These are phyloP conservation scores for Leptestheria dahalacensis DNA, from an alignment of 1,140 invertebrate species.

Conservation along the genomic window DNA sequence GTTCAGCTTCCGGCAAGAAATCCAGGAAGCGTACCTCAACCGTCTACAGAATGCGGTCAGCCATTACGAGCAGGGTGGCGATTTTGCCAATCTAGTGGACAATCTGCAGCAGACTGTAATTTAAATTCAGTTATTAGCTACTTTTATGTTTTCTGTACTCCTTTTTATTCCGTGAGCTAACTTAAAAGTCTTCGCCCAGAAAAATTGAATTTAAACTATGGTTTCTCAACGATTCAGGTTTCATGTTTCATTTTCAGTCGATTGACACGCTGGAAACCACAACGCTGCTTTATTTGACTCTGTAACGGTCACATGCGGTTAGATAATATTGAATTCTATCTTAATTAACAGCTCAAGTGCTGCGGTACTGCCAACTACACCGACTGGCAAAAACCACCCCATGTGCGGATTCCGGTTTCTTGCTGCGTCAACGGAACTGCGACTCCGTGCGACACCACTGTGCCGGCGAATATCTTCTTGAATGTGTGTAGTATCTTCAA, in stretches of 20 bases:
- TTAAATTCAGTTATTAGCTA: too few species aligned
- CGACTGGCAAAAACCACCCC: slow-evolving; percentile 48
- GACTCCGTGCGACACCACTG: slow-evolving; percentile 36
- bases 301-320: not conserved
- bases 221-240: too few species aligned
- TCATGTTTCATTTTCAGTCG: too few species aligned
- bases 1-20: slow-evolving; percentile 46
- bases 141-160: too few species aligned
- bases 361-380: slow-evolving; percentile 54
- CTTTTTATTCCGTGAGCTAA: too few species aligned
- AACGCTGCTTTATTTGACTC: too few species aligned
- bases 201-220: too few species aligned
- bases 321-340: not conserved
- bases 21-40: slow-evolving; percentile 48
- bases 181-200: too few species aligned
- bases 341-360: slow-evolving; percentile 47
- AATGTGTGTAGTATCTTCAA: not conserved
- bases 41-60: slow-evolving; percentile 48
- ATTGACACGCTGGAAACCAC: too few species aligned
- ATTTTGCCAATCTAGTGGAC: slow-evolving; percentile 44
- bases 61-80: slow-evolving; percentile 41
- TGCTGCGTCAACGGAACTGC: slow-evolving; percentile 39
- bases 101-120: slow-evolving; percentile 53
- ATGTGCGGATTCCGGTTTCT: slow-evolving; percentile 42
- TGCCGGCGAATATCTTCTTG: slow-evolving; percentile 41